Evolutionary conservation across 2,888 invertebrate genomes (phyloP), one percentile per base, ranked within the genome.

Genomic region (Acronicta alni): DNA sequence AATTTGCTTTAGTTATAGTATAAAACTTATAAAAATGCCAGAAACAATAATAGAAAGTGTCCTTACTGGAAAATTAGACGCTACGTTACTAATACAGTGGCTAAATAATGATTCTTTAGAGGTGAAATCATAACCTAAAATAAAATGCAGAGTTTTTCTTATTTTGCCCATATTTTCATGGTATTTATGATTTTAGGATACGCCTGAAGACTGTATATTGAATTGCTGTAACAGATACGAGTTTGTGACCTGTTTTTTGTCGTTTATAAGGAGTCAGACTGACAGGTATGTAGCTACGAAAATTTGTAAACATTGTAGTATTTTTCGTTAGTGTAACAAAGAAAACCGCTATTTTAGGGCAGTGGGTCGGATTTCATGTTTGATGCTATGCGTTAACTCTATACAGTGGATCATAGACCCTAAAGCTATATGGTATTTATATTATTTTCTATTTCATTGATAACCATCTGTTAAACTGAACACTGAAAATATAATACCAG

Each of bases 211-310:
- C 63, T 89, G 88, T 77, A 82, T 88, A 61, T 79, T 90, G 60
- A 80, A 85, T 48, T 89, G 91, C 75, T 92, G 90, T 67, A 89
- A 86, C 65, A 88, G 83, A 67, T 89, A 82, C 53, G 95, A 95
- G 67, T 96, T 96, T 83, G 95, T 95, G 32, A 87, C 94, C n/a
- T 95, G 93, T 81, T 96, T 95, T 81, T 81, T 96, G 62, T 93
- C 95, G 20, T 95, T 92, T 79, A 78, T 96, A 65, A 89, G 95
- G 46, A 93, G 86, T 70, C 95, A 95, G 79, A 95, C 95, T 37
- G 95, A 95, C 61, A 87, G 89, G 89, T 95, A 87, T 84, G 88
- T 72, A 0, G 20, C 52, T 53, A 44, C 6, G 17, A 62, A 57
- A 57, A 48, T 35, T 57, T 72, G 79, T 75, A 77, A 77, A 75